Evolutionary conservation across 2,797 vertebrate genomes (phyloP).

Genomic region (Sebastes diploproa): DNA sequence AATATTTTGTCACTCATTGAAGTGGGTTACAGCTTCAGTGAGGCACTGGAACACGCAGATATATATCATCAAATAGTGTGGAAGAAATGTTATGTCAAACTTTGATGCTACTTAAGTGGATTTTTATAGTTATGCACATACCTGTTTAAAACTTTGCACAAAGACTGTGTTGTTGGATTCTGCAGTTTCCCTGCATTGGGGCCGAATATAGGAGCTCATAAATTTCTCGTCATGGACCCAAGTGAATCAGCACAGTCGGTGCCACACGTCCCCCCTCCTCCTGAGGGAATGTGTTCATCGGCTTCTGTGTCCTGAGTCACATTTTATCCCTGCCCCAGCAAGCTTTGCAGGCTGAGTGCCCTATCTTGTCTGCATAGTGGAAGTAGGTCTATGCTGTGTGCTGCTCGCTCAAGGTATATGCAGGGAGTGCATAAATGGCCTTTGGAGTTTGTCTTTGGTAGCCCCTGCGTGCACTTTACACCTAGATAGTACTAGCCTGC

Average conservation of each 20-base stretch:
- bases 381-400: conserved; percentile 28
- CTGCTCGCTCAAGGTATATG: neutral
- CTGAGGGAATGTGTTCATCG: conserved; percentile 59
- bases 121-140: neutral
- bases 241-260: conserved; percentile 67
- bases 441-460: conserved; percentile 14
- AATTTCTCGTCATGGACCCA: conserved; percentile 54
- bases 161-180: conserved; percentile 7
- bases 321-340: conserved; percentile 56
- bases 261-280: conserved; percentile 20
- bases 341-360: conserved; percentile 47
- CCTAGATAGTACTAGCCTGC: neutral
- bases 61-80: neutral
- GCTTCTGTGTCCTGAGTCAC: conserved; percentile 70
- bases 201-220: conserved; percentile 65
- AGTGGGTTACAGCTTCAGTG: neutral
- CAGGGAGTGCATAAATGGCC: conserved; percentile 3
- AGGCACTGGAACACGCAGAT: neutral
- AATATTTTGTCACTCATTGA: neutral
- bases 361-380: conserved; percentile 15
- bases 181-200: conserved; percentile 41
- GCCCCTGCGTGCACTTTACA: neutral
- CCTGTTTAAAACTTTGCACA: neutral
- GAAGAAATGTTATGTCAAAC: neutral
- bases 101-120: neutral